Evolutionary conservation across 2,113 vertebrate genomes (phyloP), one percentile per base, ranked within the genome.

Genomic region (Coracopsis vasa): DNA sequence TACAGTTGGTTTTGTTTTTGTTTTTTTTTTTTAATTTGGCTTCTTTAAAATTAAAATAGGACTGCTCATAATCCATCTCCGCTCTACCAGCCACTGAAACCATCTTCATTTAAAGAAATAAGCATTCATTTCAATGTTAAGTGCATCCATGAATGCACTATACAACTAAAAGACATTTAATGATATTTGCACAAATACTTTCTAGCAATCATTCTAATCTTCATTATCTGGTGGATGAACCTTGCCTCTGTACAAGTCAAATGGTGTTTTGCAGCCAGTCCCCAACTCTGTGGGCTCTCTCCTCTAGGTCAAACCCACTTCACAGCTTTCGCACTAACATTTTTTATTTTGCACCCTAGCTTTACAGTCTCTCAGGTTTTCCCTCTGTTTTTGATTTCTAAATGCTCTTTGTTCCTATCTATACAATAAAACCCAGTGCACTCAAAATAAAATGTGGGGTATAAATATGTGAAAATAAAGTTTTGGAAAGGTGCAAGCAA

Each of bases 101-200:
- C 61, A 56, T 23, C 23, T 90, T 72, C 21, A 69, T 31, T 73
- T 58, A 73, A 45, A 75, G 16, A 56, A 56, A 87, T 61, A 85
- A 56, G 0, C 16, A 48, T 72, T 70, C 31, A 88, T 29, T 78
- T 78, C 10, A 80, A 50, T 28, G 16, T 47, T 80, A 86, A 80
- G 54, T 13, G 18, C 20, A 51, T 8, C 20, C 33, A 74, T 31
- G 41, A 87, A 82, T 41, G 51, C 85, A 88, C 90, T 31, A 93
- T 2, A 16, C 27, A 60, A 42, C 72, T 74, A 71, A 70, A 94
- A 77, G 75, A 60, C 27, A 86, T 50, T 54, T 78, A 88, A 90
- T 78, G 42, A 41, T 79, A 90, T 81, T 88, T 88, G 61, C 44
- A 86, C 54, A 90, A 73, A 80, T 44, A 60, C 28, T 91, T 95